Evolutionary conservation across 1,140 invertebrate genomes (phyloP).

Genomic region (Octopus sinensis): DNA sequence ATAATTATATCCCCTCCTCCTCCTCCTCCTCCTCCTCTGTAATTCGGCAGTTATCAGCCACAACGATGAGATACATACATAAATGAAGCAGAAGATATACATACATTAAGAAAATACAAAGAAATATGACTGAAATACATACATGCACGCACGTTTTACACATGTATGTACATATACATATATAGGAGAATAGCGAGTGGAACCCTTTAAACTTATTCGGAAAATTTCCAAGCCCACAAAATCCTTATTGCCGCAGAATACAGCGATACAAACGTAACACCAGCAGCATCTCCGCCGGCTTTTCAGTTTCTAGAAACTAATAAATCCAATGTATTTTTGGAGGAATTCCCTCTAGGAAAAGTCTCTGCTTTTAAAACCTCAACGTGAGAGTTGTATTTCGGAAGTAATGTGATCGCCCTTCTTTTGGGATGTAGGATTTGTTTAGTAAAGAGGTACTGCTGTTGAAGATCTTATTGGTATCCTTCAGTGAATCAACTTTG

Average conservation of each 20-base stretch:
- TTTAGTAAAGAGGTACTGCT: conserved; percentile 71
- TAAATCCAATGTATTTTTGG: conserved; percentile 78
- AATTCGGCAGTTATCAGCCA: no score
- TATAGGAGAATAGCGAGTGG: conserved; percentile 61
- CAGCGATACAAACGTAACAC: conserved; percentile 82
- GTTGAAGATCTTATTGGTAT: conserved; percentile 76
- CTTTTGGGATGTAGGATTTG: conserved; percentile 83
- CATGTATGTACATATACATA: no score
- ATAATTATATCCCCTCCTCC: no score
- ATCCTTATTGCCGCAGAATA: conserved; percentile 91
- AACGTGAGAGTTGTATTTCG: conserved; percentile 82
- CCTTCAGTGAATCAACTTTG: conserved; percentile 91
- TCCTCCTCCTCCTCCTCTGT: no score
- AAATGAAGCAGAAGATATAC: no score
- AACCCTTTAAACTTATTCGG: conserved; percentile 93
- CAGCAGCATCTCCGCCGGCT: conserved; percentile 65
- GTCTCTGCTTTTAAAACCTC: conserved; percentile 90
- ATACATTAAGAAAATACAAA: no score
- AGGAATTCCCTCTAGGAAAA: conserved; percentile 94
- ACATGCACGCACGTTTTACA: no score
- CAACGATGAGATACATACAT: no score
- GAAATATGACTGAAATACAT: no score
- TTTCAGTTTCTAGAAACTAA: conserved; percentile 94
- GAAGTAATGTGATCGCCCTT: conserved; percentile 95
- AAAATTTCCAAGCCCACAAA: conserved; percentile 88